These are phyloP conservation scores for Ischnura elegans DNA, from an alignment of 2,888 invertebrate genomes.

Conservation along the genomic window DNA sequence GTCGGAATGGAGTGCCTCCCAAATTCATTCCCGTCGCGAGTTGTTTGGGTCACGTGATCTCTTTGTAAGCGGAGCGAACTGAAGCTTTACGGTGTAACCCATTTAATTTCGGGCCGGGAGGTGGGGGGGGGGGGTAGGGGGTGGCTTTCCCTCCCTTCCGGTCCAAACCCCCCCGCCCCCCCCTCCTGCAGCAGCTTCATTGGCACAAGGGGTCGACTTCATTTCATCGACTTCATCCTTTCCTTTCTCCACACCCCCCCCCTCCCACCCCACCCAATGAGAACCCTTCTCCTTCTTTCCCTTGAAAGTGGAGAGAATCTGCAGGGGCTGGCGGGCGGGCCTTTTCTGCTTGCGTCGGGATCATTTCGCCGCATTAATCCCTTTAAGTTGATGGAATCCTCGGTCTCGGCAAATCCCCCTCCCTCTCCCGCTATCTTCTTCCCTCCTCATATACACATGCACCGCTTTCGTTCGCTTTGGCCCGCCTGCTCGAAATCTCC, in stretches of 20 bases:
- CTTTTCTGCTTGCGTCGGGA: background rate
- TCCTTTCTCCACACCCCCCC: background rate
- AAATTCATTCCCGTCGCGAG: background rate
- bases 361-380: slow-evolving; percentile 62
- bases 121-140: too few species aligned
- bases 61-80: too few species aligned
- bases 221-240: background rate
- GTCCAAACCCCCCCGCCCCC: too few species aligned
- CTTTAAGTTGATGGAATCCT: slow-evolving; percentile 61
- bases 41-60: background rate
- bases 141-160: background rate
- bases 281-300: background rate
- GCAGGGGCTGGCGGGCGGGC: background rate
- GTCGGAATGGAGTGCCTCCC: background rate
- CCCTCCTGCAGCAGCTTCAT: too few species aligned
- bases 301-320: background rate
- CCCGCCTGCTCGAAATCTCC: background rate
- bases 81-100: too few species aligned
- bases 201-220: background rate
- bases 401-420: background rate
- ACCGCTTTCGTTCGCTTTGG: too few species aligned
- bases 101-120: too few species aligned
- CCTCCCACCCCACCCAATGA: background rate
- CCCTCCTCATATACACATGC: background rate
- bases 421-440: background rate